These are phyloP conservation scores for Strix uralensis DNA, from an alignment of 2,113 vertebrate genomes.

Conservation along the genomic window DNA sequence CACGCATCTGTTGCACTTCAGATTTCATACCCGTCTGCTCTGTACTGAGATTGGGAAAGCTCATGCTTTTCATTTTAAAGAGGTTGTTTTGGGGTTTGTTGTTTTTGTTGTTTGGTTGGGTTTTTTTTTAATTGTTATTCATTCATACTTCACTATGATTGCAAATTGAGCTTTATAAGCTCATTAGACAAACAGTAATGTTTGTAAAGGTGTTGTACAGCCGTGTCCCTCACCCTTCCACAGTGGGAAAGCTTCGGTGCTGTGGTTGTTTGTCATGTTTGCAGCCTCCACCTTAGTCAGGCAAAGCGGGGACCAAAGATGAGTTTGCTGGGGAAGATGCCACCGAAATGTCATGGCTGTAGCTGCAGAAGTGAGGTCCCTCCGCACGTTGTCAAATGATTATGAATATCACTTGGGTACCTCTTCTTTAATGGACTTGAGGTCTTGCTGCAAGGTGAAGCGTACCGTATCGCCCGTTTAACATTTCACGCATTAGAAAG, in stretches of 20 bases:
- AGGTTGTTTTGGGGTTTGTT: neutral
- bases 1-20: constrained; percentile 59
- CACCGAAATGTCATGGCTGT: neutral
- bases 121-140: constrained; percentile 27
- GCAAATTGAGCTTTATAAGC: constrained; percentile 80
- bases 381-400: neutral
- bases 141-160: constrained; percentile 67
- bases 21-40: constrained; percentile 57
- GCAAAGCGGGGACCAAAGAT: neutral
- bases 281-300: neutral
- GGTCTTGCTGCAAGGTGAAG: constrained; percentile 31
- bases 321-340: neutral
- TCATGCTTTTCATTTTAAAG: constrained; percentile 55
- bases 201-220: constrained; percentile 8
- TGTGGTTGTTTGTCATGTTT: neutral
- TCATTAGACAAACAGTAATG: constrained; percentile 41
- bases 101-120: neutral
- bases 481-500: neutral
- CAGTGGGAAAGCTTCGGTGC: neutral
- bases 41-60: constrained; percentile 46
- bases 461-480: neutral
- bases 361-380: neutral
- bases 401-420: neutral
- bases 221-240: neutral
- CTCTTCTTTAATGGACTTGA: constrained; percentile 3